These are phyloP conservation scores for Drosophila conformis DNA, from an alignment of 2,888 invertebrate genomes.

Conservation along the genomic window DNA sequence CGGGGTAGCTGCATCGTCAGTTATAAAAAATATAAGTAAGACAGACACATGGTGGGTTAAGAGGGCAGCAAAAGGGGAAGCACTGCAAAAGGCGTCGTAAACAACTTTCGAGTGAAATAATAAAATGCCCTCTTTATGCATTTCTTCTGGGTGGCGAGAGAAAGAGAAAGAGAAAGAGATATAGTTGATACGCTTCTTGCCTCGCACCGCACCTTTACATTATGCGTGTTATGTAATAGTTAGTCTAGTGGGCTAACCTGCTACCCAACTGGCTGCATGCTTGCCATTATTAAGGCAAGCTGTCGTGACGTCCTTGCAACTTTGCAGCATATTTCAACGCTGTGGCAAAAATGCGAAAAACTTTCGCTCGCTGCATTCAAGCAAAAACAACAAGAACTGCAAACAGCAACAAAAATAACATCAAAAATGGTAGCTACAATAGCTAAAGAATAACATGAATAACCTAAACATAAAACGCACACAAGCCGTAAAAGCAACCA, in stretches of 20 bases:
- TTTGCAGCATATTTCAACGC: conserved; percentile 72
- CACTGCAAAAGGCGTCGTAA: conserved; percentile 61
- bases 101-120: conserved; percentile 79
- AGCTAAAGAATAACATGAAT: conserved; percentile 61
- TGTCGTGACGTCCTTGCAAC: conserved; percentile 74
- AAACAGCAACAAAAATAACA: conserved; percentile 6
- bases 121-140: conserved; percentile 79
- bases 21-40: conserved; percentile 30
- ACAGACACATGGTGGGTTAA: background rate
- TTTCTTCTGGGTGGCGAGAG: conserved; percentile 31
- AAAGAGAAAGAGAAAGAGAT: background rate
- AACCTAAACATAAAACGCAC: conserved; percentile 66
- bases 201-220: conserved; percentile 29
- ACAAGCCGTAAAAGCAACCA: conserved; percentile 68
- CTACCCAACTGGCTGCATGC: conserved; percentile 7
- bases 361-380: conserved; percentile 59
- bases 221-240: conserved; percentile 76
- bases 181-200: conserved; percentile 19
- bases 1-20: conserved; percentile 40
- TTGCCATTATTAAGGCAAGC: conserved; percentile 64
- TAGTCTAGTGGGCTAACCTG: background rate
- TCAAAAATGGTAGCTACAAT: conserved; percentile 27
- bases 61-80: conserved; percentile 2
- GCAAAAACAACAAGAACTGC: conserved; percentile 23
- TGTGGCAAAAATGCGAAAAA: conserved; percentile 58